A percentile compares a stretch with the other conserved stretches of the same genome.
Evolutionary conservation across 2,888 invertebrate genomes (phyloP).

Genomic region (Poecilus cupreus): DNA sequence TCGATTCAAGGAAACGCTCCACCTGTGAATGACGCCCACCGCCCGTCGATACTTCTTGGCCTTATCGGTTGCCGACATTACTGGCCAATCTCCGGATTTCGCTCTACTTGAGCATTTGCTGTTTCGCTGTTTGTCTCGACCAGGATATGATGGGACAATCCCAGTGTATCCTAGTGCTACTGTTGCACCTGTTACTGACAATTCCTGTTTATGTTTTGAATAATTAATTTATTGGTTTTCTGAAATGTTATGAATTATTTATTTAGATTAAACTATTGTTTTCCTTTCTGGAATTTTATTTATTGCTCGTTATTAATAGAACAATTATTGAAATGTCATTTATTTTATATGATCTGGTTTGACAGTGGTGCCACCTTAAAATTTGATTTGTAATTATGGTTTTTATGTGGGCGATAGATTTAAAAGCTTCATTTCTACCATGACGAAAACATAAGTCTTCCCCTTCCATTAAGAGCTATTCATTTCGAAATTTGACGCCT

Average conservation of each 20-base stretch:
- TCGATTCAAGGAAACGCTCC: background rate
- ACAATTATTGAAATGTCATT: background rate
- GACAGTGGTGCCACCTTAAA: background rate
- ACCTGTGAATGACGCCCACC: conserved; percentile 17
- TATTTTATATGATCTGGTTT: background rate
- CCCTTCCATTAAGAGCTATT: too few species aligned
- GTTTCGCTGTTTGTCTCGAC: too few species aligned
- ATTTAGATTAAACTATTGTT: background rate
- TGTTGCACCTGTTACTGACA: conserved; percentile 5
- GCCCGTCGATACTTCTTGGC: background rate
- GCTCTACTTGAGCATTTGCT: background rate
- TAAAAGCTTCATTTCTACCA: too few species aligned
- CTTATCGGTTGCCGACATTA: background rate
- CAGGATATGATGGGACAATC: conserved; percentile 13
- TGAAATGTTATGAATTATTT: background rate
- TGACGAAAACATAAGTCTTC: too few species aligned
- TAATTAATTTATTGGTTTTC: conserved; percentile 5
- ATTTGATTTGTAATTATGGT: background rate
- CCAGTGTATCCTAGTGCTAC: background rate
- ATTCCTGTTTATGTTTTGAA: background rate
- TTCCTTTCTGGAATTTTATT: background rate
- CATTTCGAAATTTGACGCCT: too few species aligned
- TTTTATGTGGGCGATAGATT: too few species aligned
- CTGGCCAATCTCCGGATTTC: background rate
- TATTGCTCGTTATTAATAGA: background rate